Evolutionary conservation across 1,140 invertebrate species (phyloP), one percentile per base, ranked within the genome.

Genomic region (Drosophila repleta): DNA sequence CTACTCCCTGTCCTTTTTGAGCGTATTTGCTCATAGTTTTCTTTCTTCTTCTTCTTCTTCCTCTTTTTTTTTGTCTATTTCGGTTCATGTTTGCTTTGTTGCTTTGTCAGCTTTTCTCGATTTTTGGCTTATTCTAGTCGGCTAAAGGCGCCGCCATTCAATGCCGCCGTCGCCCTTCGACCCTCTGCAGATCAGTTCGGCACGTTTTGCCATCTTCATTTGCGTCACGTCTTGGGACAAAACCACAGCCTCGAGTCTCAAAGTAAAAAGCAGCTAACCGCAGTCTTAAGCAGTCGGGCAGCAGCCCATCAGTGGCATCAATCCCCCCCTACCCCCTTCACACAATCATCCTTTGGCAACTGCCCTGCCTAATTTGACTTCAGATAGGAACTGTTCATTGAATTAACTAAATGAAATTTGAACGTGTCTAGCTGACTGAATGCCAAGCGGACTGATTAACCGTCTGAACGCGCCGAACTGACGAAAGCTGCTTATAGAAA

Each of bases 331-430:
- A 29, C 1, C 29, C 11, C 11, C 32, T 11, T 1, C 10, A 35
- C 32, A 35, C 32, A 35, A 35, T 35, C 32, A 35, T 35, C 32
- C 26, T 29, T 29, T 29, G 1, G 51, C 13, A 6, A 60, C 4
- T n/a, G 10, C 7, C 17, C n/a, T 10, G 24, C n/a, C 37, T 51
- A 56, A 37, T 41, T 21, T 24, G 17, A 56, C 37, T 39, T 21
- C 37, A 49, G 32, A 29, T 32, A 53, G 26, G 29, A 66, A 55
- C 63, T 73, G 63, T 66, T 74, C 62, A 74, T 70, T 66, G 74
- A 79, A 88, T 88, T 88, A 88, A 88, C 63, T 73, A 79, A 87
- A 88, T 87, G 79, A 88, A 88, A 87, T 83, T 87, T 68, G 67
- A 88, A 88, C 83, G 75, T 87, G 82, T 74, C 62, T 64, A 53